A percentile compares a stretch with the other conserved stretches of the same genome.
Evolutionary conservation across 2,888 invertebrate species (phyloP).

Genomic region (Bellardia pandia): DNA sequence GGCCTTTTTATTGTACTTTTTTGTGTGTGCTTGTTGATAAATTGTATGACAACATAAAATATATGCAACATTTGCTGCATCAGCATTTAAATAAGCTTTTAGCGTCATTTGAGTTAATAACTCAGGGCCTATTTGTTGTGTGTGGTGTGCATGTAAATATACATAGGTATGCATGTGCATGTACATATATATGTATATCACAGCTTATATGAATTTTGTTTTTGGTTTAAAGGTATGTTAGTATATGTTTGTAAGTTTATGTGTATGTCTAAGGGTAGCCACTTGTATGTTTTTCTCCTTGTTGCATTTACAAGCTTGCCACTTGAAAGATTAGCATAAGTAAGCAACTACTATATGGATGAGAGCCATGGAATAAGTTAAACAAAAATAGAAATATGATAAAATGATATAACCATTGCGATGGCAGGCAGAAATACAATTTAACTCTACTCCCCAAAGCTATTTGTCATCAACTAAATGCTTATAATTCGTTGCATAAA

Average conservation of each 20-base stretch:
- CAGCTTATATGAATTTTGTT: constrained; percentile 32
- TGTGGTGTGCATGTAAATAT: background rate
- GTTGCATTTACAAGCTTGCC: constrained; percentile 71
- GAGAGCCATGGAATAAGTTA: constrained; percentile 61
- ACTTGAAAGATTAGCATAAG: constrained; percentile 82
- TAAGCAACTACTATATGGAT: constrained; percentile 70
- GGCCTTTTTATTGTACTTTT: constrained; percentile 31
- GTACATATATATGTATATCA: background rate
- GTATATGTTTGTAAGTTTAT: constrained; percentile 32
- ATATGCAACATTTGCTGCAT: constrained; percentile 73
- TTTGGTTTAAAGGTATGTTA: constrained; percentile 28
- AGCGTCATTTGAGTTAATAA: constrained; percentile 79
- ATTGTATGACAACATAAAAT: constrained; percentile 44
- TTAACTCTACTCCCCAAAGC: constrained; percentile 14
- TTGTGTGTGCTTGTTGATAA: constrained; percentile 32
- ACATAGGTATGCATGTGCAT: constrained; percentile 16
- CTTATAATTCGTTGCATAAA: constrained; percentile 30
- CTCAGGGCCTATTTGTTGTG: constrained; percentile 68
- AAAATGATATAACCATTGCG: constrained; percentile 26
- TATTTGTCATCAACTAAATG: constrained; percentile 51
- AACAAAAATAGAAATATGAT: constrained; percentile 29
- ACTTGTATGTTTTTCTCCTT: constrained; percentile 56
- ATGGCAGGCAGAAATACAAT: constrained; percentile 6
- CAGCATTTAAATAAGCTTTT: constrained; percentile 73
- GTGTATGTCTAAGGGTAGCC: constrained; percentile 67